Conservation (phyloP, 2,888 invertebrate species). For the Drosophila sordidula region DNA sequence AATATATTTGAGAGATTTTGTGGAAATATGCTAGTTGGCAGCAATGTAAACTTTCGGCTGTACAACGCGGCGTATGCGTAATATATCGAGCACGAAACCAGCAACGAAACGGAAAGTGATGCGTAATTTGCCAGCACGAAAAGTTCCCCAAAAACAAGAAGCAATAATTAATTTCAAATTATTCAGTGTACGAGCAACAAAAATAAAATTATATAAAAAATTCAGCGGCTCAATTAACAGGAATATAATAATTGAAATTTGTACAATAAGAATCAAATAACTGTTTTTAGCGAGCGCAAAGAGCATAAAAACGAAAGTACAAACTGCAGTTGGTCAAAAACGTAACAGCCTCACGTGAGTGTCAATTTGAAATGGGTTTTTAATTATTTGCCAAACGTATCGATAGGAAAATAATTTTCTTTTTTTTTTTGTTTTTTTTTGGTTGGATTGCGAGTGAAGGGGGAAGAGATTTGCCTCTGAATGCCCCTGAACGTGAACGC, state of each 20-base stretch:
- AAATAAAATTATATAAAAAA: slow-evolving; percentile 11
- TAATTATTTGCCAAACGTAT: background rate
- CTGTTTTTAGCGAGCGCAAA: slow-evolving; percentile 30
- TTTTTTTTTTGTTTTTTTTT: background rate
- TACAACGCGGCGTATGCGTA: slow-evolving; percentile 73
- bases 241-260: slow-evolving; percentile 42
- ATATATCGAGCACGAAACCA: slow-evolving; percentile 52
- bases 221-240: slow-evolving; percentile 50
- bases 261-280: slow-evolving; percentile 22
- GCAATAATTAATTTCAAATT: slow-evolving; percentile 36
- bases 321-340: slow-evolving; percentile 42
- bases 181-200: slow-evolving; percentile 25
- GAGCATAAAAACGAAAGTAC: slow-evolving; percentile 49
- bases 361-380: slow-evolving; percentile 2
- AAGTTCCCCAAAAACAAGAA: slow-evolving; percentile 21
- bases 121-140: slow-evolving; percentile 67
- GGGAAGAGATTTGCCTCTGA: slow-evolving; percentile 38
- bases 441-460: slow-evolving; percentile 7
- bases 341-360: slow-evolving; percentile 42
- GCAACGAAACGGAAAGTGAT: slow-evolving; percentile 76
- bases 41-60: slow-evolving; percentile 25
- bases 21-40: slow-evolving; percentile 27
- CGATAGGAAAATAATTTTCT: background rate
- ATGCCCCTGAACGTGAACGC: slow-evolving; percentile 82
- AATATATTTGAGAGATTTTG: background rate